Conservation (phyloP, 1,140 invertebrate species). For the Metaphire vulgaris region DNA sequence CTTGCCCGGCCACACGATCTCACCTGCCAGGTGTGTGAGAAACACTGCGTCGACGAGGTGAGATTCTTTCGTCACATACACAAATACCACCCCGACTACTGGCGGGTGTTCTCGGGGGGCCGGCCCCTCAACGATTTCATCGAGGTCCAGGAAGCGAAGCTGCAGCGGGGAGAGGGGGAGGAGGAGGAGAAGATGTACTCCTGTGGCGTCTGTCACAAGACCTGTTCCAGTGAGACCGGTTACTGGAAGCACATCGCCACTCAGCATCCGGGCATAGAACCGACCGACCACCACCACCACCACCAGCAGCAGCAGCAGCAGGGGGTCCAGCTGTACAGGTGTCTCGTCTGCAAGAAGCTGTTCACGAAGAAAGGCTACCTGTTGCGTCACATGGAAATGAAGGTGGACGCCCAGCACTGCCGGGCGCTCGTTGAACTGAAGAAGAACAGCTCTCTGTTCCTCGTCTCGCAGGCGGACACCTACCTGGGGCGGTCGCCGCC, state of each 20-base stretch:
- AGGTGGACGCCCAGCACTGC: conserved; percentile 13
- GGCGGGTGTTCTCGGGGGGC: conserved; percentile 26
- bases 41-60: conserved; percentile 26
- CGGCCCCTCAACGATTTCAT: conserved; percentile 28
- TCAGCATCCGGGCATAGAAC: conserved; percentile 5
- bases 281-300: too few species aligned
- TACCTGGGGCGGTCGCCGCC: too few species aligned
- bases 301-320: too few species aligned
- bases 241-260: not conserved
- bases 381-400: conserved; percentile 22
- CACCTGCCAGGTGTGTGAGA: conserved; percentile 29
- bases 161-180: too few species aligned
- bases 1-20: conserved; percentile 24
- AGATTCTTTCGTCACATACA: conserved; percentile 26
- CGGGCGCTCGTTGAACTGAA: not conserved
- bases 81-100: conserved; percentile 29
- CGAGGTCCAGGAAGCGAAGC: conserved; percentile 6
- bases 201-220: not conserved
- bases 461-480: not conserved
- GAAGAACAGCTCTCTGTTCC: not conserved
- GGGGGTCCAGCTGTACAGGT: conserved; percentile 19
- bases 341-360: conserved; percentile 26
- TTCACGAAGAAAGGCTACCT: conserved; percentile 26
- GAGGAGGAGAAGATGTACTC: conserved; percentile 3
- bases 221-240: not conserved